A percentile compares a stretch with the other conserved stretches of the same genome.
Conservation (phyloP, 2,797 vertebrate species). For the Micromesistius poutassou region DNA sequence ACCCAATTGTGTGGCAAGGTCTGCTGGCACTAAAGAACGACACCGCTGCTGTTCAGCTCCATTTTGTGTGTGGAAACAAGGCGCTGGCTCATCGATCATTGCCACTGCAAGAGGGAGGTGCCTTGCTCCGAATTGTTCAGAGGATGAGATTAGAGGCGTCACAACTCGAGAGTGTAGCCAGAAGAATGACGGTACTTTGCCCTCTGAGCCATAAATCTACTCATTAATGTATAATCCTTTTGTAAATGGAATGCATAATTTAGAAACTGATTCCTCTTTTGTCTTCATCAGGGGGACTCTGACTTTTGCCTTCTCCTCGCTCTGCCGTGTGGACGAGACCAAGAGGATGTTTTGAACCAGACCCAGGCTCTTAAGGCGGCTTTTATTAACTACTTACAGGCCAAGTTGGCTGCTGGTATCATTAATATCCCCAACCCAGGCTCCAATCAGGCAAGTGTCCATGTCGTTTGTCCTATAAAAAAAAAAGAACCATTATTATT, state of each 20-base stretch:
- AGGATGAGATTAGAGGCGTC: conserved; percentile 95
- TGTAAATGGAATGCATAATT: conserved; percentile 21
- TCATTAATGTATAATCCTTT: not conserved
- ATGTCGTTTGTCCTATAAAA: not conserved
- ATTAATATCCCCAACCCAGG: conserved; percentile 98
- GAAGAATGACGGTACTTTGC: conserved; percentile 88
- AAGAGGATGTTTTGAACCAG: conserved; percentile 95
- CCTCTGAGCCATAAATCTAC: not conserved
- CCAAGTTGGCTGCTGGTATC: conserved; percentile 96
- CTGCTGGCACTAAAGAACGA: conserved; percentile 95
- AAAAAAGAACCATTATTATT: not conserved
- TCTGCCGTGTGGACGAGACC: conserved; percentile 94
- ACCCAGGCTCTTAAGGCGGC: conserved; percentile 94
- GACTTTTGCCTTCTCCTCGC: conserved; percentile 97
- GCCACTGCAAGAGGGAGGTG: conserved; percentile 89
- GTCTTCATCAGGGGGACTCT: conserved; percentile 83
- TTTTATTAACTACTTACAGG: conserved; percentile 97
- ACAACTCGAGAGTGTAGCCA: conserved; percentile 92
- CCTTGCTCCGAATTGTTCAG: conserved; percentile 91
- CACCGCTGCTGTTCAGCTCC: conserved; percentile 95
- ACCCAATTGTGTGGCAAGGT: conserved; percentile 99
- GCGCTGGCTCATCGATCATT: conserved; percentile 91
- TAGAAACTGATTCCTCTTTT: conserved; percentile 4
- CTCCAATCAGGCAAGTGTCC: conserved; percentile 87
- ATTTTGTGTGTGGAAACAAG: conserved; percentile 97